Evolutionary conservation across 2,888 invertebrate species (phyloP).

Genomic region (Caenorhabditis angaria): DNA sequence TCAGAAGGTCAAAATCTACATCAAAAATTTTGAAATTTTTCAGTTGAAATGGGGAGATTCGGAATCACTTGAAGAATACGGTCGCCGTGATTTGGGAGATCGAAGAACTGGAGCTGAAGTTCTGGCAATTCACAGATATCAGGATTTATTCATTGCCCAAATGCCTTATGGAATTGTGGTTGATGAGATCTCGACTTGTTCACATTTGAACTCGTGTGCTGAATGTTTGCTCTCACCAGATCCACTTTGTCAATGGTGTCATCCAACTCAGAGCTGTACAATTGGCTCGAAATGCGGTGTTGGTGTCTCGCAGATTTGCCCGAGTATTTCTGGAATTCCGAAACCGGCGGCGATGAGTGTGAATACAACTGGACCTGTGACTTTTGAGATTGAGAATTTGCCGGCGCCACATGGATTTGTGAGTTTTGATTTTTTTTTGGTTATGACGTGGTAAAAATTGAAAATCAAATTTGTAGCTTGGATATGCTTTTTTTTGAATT

Average conservation of each 20-base stretch:
- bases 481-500: background rate
- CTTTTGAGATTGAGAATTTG: conserved; percentile 48
- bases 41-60: conserved; percentile 47
- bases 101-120: conserved; percentile 27
- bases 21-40: too few relatives aligned
- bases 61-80: conserved; percentile 39
- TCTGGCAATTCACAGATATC: conserved; percentile 19
- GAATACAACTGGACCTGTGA: conserved; percentile 24
- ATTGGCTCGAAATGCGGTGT: conserved; percentile 22
- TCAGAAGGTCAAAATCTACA: too few relatives aligned
- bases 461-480: background rate
- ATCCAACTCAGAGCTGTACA: conserved; percentile 71
- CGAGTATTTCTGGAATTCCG: conserved; percentile 40
- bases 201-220: conserved; percentile 69
- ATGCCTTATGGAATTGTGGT: conserved; percentile 54
- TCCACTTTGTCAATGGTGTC: conserved; percentile 75
- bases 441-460: conserved; percentile 16
- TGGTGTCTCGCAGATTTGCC: conserved; percentile 33
- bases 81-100: conserved; percentile 42
- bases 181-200: conserved; percentile 71
- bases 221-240: conserved; percentile 73
- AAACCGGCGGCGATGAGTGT: conserved; percentile 39
- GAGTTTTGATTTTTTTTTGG: background rate
- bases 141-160: conserved; percentile 27
- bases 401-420: conserved; percentile 50